phyloP scores from a whole-genome alignment of 2,888 invertebrate species.

The Xylota segnis region DNA sequence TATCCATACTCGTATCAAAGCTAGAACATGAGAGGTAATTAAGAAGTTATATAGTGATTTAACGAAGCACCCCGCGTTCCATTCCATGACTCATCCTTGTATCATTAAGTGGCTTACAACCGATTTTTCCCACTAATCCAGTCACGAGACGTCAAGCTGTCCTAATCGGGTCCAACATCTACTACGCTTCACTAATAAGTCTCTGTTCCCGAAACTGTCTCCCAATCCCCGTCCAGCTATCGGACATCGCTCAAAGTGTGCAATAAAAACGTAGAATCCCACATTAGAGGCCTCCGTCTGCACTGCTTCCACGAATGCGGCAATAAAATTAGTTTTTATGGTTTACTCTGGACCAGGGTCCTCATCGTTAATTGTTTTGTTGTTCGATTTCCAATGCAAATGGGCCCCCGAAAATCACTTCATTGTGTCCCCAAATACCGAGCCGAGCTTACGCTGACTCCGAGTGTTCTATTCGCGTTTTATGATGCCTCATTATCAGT shows the following conservation, averaged over 20 bases:
- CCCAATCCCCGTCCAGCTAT: conserved; percentile 26
- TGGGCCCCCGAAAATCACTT: conserved; percentile 14
- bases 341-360: conserved; percentile 52
- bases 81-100: conserved; percentile 7
- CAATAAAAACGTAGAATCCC: conserved; percentile 54
- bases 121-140: conserved; percentile 33
- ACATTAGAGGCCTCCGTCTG: conserved; percentile 40
- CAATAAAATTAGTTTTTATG: conserved; percentile 66
- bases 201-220: conserved; percentile 34
- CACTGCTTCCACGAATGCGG: conserved; percentile 49
- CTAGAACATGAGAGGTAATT: background rate
- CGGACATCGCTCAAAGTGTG: conserved; percentile 59
- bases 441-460: background rate
- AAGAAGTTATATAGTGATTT: no score
- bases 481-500: conserved; percentile 69
- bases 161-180: conserved; percentile 46
- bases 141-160: conserved; percentile 33
- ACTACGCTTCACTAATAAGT: conserved; percentile 50
- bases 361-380: conserved; percentile 52
- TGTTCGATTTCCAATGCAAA: conserved; percentile 53
- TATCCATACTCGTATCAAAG: no score
- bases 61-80: background rate
- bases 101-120: conserved; percentile 54
- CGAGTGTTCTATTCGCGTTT: conserved; percentile 61
- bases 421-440: conserved; percentile 19